Evolutionary conservation across 2,797 vertebrate species (phyloP), one percentile per base, ranked within the genome.

Genomic region (Poecilia gillii): DNA sequence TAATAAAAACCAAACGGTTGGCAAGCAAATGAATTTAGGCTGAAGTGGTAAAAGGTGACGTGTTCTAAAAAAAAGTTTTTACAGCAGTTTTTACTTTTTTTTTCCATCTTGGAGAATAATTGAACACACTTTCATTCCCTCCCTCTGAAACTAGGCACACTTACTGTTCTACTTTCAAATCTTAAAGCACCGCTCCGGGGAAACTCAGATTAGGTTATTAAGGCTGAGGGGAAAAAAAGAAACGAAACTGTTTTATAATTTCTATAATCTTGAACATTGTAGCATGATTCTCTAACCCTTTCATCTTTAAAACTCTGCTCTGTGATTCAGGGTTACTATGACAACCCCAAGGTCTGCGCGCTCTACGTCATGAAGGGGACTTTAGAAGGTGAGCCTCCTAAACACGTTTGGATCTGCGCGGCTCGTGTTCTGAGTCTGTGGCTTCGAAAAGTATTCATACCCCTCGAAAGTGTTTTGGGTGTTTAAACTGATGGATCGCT

Each of bases 271-370:
- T 25, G 36, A 68, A 16, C 64, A 66, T 39, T 9, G 18, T 64
- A 11, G 31, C 62, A 66, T 36, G 33, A 66, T 57, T 57, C 53
- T 28, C 53, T 11, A 11, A 55, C 9, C 53, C 3, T 55, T 31
- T 59, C 36, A 43, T 46, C 1, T 68, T 13, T 2, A 18, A 72
- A 9, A 6, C 28, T 59, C 33, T 68, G 33, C 75, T 31, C 64
- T 85, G 78, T 41, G 81, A 86, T 94, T 93, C 92, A 99, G 98
- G 98, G 99, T 93, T 99, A 99, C 92, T 99, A 99, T 89, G 98
- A 99, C 95, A 99, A 99, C 96, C 99, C 99, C 0, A 99, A 99
- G 94, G 94, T 99, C 85, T 99, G 99, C 85, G 99, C 98, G 16
- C 96, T 99, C 13, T 99, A 98, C 64, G 97, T 99, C 78, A 97